phyloP scores from a whole-genome alignment of 2,113 vertebrate species.

The Microtus montanus region DNA sequence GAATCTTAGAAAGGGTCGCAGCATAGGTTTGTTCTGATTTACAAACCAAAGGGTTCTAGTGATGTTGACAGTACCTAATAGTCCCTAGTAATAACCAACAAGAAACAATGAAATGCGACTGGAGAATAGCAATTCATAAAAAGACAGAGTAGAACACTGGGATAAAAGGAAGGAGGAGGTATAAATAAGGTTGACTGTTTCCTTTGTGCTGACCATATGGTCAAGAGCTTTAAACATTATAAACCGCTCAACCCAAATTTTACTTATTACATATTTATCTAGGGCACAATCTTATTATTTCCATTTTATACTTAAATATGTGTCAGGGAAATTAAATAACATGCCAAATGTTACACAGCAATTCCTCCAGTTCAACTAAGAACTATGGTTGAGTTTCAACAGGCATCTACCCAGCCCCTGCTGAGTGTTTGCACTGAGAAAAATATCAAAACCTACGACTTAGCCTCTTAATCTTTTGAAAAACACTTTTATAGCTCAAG shows the following conservation, averaged over 20 bases:
- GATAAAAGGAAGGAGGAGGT: not conserved
- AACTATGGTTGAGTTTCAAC: not conserved
- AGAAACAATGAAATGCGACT: not conserved
- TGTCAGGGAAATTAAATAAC: not conserved
- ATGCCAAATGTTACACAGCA: not conserved
- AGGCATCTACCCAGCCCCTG: not conserved
- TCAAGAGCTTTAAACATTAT: not conserved
- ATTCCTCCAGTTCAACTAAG: not conserved
- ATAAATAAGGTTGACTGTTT: not conserved
- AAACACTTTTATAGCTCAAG: not conserved
- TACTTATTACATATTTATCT: not conserved
- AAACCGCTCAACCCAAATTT: not conserved
- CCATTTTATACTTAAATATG: not conserved
- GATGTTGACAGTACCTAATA: not conserved
- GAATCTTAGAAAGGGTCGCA: not conserved
- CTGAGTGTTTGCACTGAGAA: not conserved
- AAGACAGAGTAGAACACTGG: not conserved
- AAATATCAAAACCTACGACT: not conserved
- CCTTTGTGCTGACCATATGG: not conserved
- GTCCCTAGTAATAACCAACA: not conserved
- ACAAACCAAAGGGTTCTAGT: not conserved
- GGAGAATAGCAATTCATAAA: not conserved
- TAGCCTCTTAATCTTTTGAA: not conserved
- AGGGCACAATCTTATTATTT: not conserved
- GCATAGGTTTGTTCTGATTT: not conserved